Evolutionary conservation across 2,888 invertebrate species (phyloP), one percentile per base, ranked within the genome.

Genomic region (Macaria notata): DNA sequence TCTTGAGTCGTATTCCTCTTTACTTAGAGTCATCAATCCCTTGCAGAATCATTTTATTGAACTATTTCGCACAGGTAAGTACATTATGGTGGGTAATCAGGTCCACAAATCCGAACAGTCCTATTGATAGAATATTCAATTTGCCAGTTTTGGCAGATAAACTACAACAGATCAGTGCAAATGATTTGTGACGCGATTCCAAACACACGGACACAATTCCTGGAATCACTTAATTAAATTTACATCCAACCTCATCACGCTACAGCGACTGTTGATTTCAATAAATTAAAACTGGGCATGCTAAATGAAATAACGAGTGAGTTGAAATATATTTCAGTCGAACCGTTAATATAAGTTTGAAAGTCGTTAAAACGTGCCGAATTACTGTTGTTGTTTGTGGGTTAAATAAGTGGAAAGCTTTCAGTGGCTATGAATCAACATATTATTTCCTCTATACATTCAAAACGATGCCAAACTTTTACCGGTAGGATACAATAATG

Each of bases 121-220:
- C 52, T 57, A 38, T 54, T 51, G 31, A 48, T 50, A 52, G 49
- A 50, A 33, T 47, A 65, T 63, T 52, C 59, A 66, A 68, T 66
- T 19, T 59, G 38, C 53, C 63, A 68, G 66, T 4, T 72, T 75
- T 71, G 68, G 58, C 65, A 62, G 49, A 59, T 55, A 47, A 33
- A 63, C 62, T 48, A 56, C 69, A 31, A 68, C 74, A 36, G 7
- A 36, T 19, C 19, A 36, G 33, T 36, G 33, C 33, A 36, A 73
- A 70, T 72, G 71, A 76, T 76, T 69, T 54, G 54, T 55, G 48
- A 46, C 33, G 44, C 39, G 9, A 49, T 47, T 9, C 36, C n/a
- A n/a, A 41, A 8, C 41, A 41, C 9, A n/a, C 41, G 0, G 41
- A 41, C n/a, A 41, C 41, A 41, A 4, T 41, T 41, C 4, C 3